Evolutionary conservation across 2,888 invertebrate genomes (phyloP).

Genomic region (Halocaridina rubra): DNA sequence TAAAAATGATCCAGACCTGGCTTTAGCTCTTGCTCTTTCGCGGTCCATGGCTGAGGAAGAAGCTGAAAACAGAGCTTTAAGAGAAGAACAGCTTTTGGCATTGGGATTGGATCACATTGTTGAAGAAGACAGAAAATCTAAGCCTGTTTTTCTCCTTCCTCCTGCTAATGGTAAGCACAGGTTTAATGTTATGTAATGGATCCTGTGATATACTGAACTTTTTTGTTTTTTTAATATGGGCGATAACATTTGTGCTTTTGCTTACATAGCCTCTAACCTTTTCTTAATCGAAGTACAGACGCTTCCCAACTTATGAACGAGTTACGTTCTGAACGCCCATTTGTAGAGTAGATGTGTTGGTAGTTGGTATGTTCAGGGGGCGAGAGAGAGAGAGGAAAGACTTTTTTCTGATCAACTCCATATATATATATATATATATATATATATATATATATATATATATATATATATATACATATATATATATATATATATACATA

Average conservation of each 20-base stretch:
- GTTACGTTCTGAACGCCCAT: too few species aligned
- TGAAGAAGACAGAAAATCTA: constrained; percentile 42
- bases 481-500: too few species aligned
- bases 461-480: too few species aligned
- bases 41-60: constrained; percentile 47
- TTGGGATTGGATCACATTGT: constrained; percentile 46
- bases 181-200: not conserved
- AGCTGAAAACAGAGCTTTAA: not conserved
- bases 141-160: constrained; percentile 26
- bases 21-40: constrained; percentile 51
- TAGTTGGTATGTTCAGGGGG: too few species aligned
- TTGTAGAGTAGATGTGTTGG: too few species aligned
- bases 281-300: not conserved
- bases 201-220: not conserved
- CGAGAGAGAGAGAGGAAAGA: not conserved
- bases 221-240: not conserved
- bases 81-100: constrained; percentile 42
- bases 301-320: too few species aligned
- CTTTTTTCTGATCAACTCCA: too few species aligned
- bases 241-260: not conserved
- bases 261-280: not conserved
- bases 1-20: constrained; percentile 41
- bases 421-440: too few species aligned
- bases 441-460: too few species aligned
- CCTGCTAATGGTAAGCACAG: not conserved